Evolutionary conservation across 2,888 invertebrate species (phyloP).

Genomic region (Macaria notata): DNA sequence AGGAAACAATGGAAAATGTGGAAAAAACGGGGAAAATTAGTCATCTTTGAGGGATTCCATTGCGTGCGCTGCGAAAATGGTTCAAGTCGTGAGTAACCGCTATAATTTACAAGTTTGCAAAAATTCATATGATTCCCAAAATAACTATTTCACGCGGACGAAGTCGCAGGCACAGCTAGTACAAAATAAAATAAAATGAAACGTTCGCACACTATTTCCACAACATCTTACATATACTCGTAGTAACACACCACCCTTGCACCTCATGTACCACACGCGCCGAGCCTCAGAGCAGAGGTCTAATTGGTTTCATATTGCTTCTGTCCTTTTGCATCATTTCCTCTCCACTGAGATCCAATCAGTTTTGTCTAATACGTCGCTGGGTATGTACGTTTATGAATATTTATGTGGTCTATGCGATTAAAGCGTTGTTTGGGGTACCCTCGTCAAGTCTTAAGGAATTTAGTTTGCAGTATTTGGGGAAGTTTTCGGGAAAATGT

Average conservation of each 20-base stretch:
- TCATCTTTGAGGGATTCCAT: too few species aligned
- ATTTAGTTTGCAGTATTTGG: slow-evolving; percentile 7
- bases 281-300: slow-evolving; percentile 24
- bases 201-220: too few species aligned
- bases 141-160: too few species aligned
- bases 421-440: slow-evolving; percentile 18
- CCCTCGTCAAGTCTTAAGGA: slow-evolving; percentile 20
- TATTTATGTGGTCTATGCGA: slow-evolving; percentile 22
- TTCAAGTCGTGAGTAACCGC: too few species aligned
- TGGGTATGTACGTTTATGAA: slow-evolving; percentile 18
- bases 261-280: background rate
- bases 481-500: too few species aligned
- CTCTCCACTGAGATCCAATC: slow-evolving; percentile 61
- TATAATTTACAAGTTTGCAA: too few species aligned
- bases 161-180: too few species aligned
- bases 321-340: slow-evolving; percentile 60
- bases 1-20: too few species aligned
- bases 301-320: slow-evolving; percentile 51
- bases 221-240: background rate
- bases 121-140: too few species aligned
- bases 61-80: too few species aligned
- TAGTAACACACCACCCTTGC: background rate
- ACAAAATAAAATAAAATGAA: too few species aligned
- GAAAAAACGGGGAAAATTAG: too few species aligned
- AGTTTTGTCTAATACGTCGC: slow-evolving; percentile 40